Evolutionary conservation across 2,888 invertebrate genomes (phyloP).

Genomic region (Zootermopsis nevadensis): DNA sequence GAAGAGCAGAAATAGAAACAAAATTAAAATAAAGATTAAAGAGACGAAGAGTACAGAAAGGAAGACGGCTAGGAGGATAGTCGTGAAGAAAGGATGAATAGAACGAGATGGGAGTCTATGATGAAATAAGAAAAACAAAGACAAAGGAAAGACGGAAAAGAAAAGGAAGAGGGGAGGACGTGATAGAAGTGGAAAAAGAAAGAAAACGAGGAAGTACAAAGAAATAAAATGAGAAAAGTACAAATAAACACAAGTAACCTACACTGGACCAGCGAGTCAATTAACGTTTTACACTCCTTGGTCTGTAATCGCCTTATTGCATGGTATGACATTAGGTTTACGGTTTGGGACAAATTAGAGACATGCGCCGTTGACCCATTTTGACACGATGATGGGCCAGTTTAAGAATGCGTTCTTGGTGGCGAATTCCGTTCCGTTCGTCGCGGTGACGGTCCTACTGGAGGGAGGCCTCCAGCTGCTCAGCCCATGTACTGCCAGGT

Average conservation of each 20-base stretch:
- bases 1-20: no score
- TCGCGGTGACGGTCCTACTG: slow-evolving; percentile 9
- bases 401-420: slow-evolving; percentile 1
- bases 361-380: slow-evolving; percentile 6
- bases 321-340: not conserved
- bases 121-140: no score
- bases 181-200: no score
- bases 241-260: no score
- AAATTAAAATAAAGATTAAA: no score
- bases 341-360: not conserved
- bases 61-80: not conserved
- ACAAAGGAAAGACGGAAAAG: not conserved
- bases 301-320: not conserved
- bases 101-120: no score
- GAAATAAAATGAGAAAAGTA: no score
- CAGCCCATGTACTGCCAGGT: not conserved
- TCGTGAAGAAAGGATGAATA: not conserved
- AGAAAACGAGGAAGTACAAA: no score
- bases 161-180: no score
- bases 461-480: not conserved
- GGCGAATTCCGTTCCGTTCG: slow-evolving; percentile 17
- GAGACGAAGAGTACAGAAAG: no score
- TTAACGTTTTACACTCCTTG: no score
- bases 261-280: no score
- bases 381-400: not conserved